Evolutionary conservation across 2,113 vertebrate genomes (phyloP), one percentile per base, ranked within the genome.

Genomic region (Alosa alosa): DNA sequence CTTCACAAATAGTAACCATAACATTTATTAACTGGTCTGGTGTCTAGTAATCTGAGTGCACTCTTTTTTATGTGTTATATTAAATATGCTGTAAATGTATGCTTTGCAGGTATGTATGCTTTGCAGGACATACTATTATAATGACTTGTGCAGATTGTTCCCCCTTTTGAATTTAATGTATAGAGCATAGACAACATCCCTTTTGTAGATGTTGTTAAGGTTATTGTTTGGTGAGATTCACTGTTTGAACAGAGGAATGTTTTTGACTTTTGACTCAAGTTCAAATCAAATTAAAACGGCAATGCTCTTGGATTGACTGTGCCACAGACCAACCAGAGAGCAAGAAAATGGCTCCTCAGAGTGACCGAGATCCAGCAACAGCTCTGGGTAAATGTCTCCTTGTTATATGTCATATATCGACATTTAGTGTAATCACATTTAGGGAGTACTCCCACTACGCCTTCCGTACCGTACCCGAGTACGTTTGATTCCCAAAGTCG

Each of bases 291-390:
- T 60, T 60, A 60, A 60, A 22, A 20, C 31, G 18, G 13, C 39
- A 4, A 60, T 60, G 72, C 72, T 78, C 72, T 78, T 78, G 72
- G 81, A 18, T 92, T 89, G 85, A 85, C 78, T 93, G 87, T 85
- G 88, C 75, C 81, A 81, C 93, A 98, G 97, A 98, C 92, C 97
- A 98, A 86, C 97, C 97, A 0, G 96, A 97, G 88, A 97, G 97
- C 90, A 98, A 98, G 94, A 97, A 98, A 87, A 87, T 98, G 95
- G 97, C 97, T 25, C 93, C 97, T 75, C 97, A 97, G 91, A 94
- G 92, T 64, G 97, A 97, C 89, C 93, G 96, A 94, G 96, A 98
- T 94, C 96, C 91, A 64, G 83, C 91, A 13, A 78, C 89, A 85
- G 90, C 90, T 15, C 86, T 93, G 72, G 94, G 91, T 95, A 94